These are phyloP conservation scores for Drosophila erecta DNA, from an alignment of 1,140 invertebrate species.

Conservation along the genomic window DNA sequence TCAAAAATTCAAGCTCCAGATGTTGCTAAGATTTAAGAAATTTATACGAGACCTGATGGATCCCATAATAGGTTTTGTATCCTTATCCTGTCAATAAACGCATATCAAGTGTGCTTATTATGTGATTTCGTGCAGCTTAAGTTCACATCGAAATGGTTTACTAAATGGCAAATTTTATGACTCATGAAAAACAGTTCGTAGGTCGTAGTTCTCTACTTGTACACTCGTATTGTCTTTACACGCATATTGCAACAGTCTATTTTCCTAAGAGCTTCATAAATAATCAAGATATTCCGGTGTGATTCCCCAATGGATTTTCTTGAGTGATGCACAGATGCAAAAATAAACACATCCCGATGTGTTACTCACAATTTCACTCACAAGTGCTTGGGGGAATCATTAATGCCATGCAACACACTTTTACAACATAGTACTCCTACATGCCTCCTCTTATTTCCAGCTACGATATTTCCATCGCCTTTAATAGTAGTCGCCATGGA, in stretches of 20 bases:
- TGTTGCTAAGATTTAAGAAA: neutral
- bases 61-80: no score
- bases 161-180: no score
- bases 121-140: no score
- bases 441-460: neutral
- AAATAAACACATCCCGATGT: slow-evolving; percentile 16
- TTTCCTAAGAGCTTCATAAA: slow-evolving; percentile 35
- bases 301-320: slow-evolving; percentile 14
- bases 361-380: neutral
- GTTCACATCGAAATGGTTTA: no score
- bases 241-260: neutral
- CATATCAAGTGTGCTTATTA: no score
- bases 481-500: neutral
- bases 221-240: no score
- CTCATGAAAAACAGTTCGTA: no score
- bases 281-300: slow-evolving; percentile 10
- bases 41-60: neutral
- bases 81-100: no score
- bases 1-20: slow-evolving; percentile 19
- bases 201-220: no score
- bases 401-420: slow-evolving; percentile 12
- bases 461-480: neutral
- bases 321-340: slow-evolving; percentile 4
- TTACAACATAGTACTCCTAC: neutral
- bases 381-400: slow-evolving; percentile 28